phyloP scores from a whole-genome alignment of 2,113 vertebrate genomes.

The Melanostigma gelatinosum region DNA sequence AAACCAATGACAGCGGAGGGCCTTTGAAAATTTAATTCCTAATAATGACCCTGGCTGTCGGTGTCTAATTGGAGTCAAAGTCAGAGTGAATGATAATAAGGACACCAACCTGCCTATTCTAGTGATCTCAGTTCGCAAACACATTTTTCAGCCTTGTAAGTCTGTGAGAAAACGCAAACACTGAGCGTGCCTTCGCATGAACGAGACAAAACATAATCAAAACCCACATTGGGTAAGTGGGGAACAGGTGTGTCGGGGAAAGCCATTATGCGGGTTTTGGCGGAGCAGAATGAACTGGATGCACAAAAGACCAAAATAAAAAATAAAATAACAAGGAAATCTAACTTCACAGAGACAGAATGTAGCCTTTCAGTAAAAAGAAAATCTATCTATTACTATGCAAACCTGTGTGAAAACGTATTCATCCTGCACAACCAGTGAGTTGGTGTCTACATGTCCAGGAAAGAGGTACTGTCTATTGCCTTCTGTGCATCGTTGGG shows the following conservation, averaged over 20 bases:
- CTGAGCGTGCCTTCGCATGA: conserved; percentile 49
- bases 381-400: conserved; percentile 27
- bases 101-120: conserved; percentile 62
- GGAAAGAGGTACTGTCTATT: conserved; percentile 89
- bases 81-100: conserved; percentile 67
- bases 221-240: conserved; percentile 55
- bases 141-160: conserved; percentile 50
- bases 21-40: conserved; percentile 76
- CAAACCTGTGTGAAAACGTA: conserved; percentile 95
- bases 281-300: conserved; percentile 65
- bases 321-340: conserved; percentile 16
- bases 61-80: conserved; percentile 77
- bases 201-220: conserved; percentile 69
- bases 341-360: conserved; percentile 35
- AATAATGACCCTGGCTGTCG: conserved; percentile 68
- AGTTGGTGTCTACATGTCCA: conserved; percentile 91
- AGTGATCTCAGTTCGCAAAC: conserved; percentile 38
- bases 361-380: conserved; percentile 20
- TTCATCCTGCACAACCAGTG: conserved; percentile 95
- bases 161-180: conserved; percentile 53
- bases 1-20: conserved; percentile 77
- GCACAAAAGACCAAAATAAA: conserved; percentile 37
- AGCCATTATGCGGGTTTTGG: conserved; percentile 72
- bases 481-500: conserved; percentile 90
- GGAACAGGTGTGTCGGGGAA: conserved; percentile 75